Base-by-base conservation (phyloP, 2,888 invertebrate species). In the Magallana nippona region DNA sequence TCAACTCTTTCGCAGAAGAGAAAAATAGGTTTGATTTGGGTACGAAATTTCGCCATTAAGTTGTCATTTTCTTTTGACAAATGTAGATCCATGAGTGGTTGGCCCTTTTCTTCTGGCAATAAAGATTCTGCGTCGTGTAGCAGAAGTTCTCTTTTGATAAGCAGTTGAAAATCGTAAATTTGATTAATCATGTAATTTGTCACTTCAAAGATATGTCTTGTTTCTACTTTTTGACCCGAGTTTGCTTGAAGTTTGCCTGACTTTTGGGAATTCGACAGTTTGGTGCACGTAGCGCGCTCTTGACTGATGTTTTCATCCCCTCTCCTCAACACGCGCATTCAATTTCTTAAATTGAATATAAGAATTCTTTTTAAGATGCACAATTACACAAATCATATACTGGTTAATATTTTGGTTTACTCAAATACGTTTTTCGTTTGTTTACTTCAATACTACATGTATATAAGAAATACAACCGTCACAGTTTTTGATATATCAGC, bases 141-240 rank as follows among this genome's bases (percentile, higher is more conserved):
- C 71, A 71, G 79, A 79, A 79, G 79, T 79, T 79, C 27, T 57
- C 79, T 22, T 79, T 79, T 79, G 79, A 79, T 79, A 79, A 79
- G 79, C 22, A 27, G 56, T 57, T 79, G 57, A 57, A 57, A 57
- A 57, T 56, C 79, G 56, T 79, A 79, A 79, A 79, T 79, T 57
- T 57, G 57, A 79, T 79, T 79, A 79, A 79, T 56, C 79, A 79
- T 79, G 57, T 27, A 79, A 57, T 57, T 57, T 79, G 79, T 79
- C 79, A 79, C 56, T 79, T 78, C 79, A 83, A 79, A 63, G 27
- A 27, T 27, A 11, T 71, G 71, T 71, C 71, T 27, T 71, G 71
- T 22, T 22, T 71, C 71, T 71, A 27, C 27, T 71, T 71, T 71
- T 71, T 71, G 71, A 71, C 71, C 71, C 32, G 71, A 19, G 71